phyloP scores from a whole-genome alignment of 2,888 invertebrate species.

The Pristionchus exspectatus region DNA sequence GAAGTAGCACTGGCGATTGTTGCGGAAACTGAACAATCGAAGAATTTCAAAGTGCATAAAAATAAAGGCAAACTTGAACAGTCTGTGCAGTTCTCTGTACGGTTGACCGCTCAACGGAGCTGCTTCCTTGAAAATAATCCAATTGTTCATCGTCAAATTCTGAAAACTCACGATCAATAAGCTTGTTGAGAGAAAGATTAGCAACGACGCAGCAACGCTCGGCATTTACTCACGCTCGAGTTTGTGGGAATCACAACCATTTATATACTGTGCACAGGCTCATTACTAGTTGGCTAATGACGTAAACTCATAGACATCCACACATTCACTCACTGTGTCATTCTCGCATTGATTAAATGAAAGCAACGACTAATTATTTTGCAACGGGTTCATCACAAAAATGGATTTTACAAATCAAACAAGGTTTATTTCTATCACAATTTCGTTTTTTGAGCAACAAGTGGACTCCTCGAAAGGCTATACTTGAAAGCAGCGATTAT shows the following conservation, averaged over 20 bases:
- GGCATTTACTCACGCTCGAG: not conserved
- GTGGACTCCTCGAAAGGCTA: too few species aligned
- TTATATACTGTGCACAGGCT: not conserved
- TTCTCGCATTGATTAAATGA: too few species aligned
- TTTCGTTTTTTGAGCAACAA: too few species aligned
- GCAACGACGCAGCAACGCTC: not conserved
- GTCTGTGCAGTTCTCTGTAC: not conserved
- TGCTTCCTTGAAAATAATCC: not conserved
- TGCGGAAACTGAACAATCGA: conserved; percentile 15
- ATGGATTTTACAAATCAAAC: too few species aligned
- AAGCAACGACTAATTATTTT: too few species aligned
- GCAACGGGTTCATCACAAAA: too few species aligned
- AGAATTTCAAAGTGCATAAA: not conserved
- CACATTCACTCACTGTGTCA: too few species aligned
- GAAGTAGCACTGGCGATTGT: conserved; percentile 36
- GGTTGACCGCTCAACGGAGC: not conserved
- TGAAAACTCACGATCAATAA: not conserved
- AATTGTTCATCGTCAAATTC: not conserved
- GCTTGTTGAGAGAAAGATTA: not conserved
- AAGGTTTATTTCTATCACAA: too few species aligned
- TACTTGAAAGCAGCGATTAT: too few species aligned
- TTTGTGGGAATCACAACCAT: not conserved
- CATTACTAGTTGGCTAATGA: not conserved
- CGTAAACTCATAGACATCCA: too few species aligned
- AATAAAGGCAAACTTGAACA: not conserved